Percentiles rank a stretch among this genome's conserved stretches.
Conservation (phyloP, 2,113 vertebrate genomes). For the Pituophis catenifer region DNA sequence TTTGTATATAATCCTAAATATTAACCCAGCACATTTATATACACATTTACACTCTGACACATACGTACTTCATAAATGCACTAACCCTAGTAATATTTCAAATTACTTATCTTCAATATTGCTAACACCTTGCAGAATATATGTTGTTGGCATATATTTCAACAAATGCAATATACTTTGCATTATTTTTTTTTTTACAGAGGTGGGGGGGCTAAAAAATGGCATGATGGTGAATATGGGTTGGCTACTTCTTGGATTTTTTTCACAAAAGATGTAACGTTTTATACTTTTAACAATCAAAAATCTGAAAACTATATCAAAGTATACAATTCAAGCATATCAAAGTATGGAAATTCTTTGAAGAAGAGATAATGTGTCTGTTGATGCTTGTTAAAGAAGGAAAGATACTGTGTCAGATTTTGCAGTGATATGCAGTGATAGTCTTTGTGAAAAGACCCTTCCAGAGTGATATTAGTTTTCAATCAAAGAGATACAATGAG, state of each 20-base stretch:
- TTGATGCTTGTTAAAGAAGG: not conserved
- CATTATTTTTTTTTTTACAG: not conserved
- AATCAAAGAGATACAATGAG: slow-evolving; percentile 27
- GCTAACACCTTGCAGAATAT: not conserved
- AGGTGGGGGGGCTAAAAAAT: not conserved
- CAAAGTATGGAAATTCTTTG: not conserved
- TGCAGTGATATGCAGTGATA: slow-evolving; percentile 16
- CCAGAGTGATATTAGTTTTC: slow-evolving; percentile 41
- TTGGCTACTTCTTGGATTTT: not conserved
- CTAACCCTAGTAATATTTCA: not conserved
- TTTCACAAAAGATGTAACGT: not conserved
- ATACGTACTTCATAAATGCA: not conserved
- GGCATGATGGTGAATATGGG: not conserved
- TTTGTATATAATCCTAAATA: slow-evolving; percentile 34
- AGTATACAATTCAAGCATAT: not conserved
- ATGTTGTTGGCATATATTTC: not conserved
- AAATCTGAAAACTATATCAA: not conserved
- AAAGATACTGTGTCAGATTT: slow-evolving; percentile 27
- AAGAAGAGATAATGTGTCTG: not conserved
- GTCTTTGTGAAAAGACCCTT: not conserved
- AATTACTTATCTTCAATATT: not conserved
- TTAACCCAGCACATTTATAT: not conserved
- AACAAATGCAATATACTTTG: not conserved
- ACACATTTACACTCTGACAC: not conserved
- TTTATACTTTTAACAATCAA: not conserved